Evolutionary conservation across 1,140 invertebrate genomes (phyloP), one percentile per base, ranked within the genome.

Genomic region (Lepidurus arcticus): DNA sequence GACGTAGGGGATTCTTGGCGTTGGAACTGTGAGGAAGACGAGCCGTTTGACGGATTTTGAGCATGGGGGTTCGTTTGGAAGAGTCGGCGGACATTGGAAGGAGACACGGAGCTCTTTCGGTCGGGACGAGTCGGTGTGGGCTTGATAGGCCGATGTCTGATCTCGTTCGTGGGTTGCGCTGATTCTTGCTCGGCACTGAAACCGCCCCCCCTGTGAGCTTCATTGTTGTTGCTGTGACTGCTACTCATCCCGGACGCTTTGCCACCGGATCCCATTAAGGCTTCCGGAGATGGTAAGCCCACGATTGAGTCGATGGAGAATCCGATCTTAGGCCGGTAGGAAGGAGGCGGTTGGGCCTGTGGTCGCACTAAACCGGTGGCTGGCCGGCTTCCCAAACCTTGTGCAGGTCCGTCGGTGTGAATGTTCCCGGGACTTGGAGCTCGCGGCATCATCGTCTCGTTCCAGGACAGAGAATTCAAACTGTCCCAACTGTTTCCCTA

Each of bases 241-340:
- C 76, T 45, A 53, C 45, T 44, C 16, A 34, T 34, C 34, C 34
- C 34, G 34, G 34, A 34, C 34, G 34, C 47, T 45, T 76, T 76
- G 26, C 44, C 21, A 9, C 44, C 44, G 5, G 73, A 42, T n/a
- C 78, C 73, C n/a, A 78, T 74, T 74, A 78, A 44, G 73, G 16
- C 21, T 13, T 65, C 53, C 16, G 53, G 53, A 21, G 53, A 13
- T 21, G 53, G 53, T 8, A 65, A 65, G 53, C 53, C 53, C 7
- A 65, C 53, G 53, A 65, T 65, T 7, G 75, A 78, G n/a, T 78
- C 78, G 78, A 78, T 78, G 13, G 78, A 78, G 78, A 78, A 78
- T 44, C 78, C 78, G 78, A 78, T 78, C 11, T 42, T 73, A 7
- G 78, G 78, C 45, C 78, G 73, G 73, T 44, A 42, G 65, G 44